A percentile compares a stretch with the other conserved stretches of the same genome.
Conservation (phyloP, 2,888 invertebrate genomes). For the Rhamphomyia laevipes region DNA sequence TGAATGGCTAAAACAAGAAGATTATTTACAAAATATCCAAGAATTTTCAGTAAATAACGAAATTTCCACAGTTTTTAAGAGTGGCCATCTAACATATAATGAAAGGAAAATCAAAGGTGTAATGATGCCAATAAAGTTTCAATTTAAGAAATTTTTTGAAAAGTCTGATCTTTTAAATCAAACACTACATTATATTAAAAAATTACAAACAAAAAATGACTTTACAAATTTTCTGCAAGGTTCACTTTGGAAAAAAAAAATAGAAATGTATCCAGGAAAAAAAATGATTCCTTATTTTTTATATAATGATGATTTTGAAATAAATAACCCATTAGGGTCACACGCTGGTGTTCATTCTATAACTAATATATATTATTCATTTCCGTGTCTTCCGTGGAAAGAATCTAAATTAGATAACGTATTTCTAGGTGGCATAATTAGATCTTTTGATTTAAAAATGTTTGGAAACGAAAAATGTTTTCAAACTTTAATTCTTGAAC, state of each 20-base stretch:
- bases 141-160: neutral
- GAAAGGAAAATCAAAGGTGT: neutral
- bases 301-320: neutral
- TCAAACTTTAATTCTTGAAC: conserved; percentile 17
- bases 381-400: neutral
- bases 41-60: neutral
- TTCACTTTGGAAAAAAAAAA: neutral
- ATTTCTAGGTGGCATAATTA: conserved; percentile 11
- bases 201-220: neutral
- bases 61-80: neutral
- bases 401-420: neutral
- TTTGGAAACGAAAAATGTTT: conserved; percentile 20
- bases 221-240: neutral
- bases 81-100: neutral
- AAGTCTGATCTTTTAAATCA: neutral
- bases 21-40: neutral
- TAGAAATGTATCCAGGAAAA: neutral
- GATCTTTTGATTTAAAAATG: conserved; percentile 17
- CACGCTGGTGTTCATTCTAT: neutral
- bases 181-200: neutral
- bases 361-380: neutral
- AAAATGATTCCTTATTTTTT: neutral
- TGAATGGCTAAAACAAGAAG: neutral
- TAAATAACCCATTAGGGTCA: neutral
- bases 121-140: neutral